Evolutionary conservation across 2,797 vertebrate species (phyloP).

Genomic region (Melanotaenia pygmaea): DNA sequence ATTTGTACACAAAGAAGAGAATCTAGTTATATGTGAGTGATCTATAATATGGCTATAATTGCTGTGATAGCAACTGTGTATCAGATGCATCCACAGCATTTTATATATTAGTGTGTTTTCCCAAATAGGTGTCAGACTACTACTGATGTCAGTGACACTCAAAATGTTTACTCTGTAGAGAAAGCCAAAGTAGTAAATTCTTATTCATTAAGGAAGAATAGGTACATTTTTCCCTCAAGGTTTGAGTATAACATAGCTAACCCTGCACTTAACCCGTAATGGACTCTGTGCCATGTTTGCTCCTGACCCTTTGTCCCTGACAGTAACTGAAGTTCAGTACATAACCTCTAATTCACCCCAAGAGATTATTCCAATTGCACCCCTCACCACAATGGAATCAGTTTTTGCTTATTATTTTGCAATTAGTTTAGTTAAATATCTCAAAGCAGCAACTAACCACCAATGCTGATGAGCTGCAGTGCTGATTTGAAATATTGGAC

Average conservation of each 20-base stretch:
- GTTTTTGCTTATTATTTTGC: conserved; percentile 68
- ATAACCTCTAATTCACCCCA: conserved; percentile 40
- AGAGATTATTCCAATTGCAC: conserved; percentile 41
- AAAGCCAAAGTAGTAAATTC: background rate
- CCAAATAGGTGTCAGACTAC: background rate
- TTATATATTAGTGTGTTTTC: background rate
- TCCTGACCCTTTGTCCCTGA: conserved; percentile 33
- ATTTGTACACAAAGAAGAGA: background rate
- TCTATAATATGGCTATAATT: background rate
- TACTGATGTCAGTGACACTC: background rate
- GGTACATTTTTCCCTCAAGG: conserved; percentile 26
- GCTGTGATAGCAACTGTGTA: background rate
- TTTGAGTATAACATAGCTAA: conserved; percentile 23
- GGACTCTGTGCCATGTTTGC: conserved; percentile 8
- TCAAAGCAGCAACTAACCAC: conserved; percentile 44
- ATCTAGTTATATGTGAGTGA: background rate
- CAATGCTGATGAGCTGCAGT: conserved; percentile 50
- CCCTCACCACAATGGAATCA: conserved; percentile 7
- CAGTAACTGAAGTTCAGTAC: conserved; percentile 25
- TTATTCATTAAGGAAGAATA: background rate
- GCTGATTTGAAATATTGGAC: conserved; percentile 69
- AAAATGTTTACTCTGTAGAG: background rate
- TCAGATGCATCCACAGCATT: background rate
- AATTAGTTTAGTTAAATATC: conserved; percentile 61
- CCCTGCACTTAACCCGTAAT: conserved; percentile 39